Conservation (phyloP, 2,888 invertebrate genomes). For the Meteorus colon region DNA sequence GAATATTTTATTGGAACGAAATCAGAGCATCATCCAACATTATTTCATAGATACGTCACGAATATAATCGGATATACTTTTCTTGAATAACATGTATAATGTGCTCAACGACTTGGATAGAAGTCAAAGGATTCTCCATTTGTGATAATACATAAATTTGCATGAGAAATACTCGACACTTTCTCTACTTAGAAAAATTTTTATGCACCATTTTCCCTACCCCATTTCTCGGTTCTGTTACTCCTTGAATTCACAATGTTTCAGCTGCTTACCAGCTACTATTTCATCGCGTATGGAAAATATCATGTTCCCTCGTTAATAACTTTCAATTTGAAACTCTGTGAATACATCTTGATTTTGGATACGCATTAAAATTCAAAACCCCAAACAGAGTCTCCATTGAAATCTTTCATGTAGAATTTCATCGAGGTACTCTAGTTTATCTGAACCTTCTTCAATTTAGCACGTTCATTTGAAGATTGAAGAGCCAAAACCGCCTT, state of each 20-base stretch:
- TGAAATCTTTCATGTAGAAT: neutral
- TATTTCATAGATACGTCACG: too few relatives aligned
- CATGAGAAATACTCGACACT: neutral
- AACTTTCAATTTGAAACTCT: constrained; percentile 51
- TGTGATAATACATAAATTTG: constrained; percentile 1
- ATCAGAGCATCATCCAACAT: too few relatives aligned
- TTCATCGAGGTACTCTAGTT: neutral
- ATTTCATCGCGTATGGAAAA: neutral
- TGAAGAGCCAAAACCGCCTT: too few relatives aligned
- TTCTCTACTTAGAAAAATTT: neutral
- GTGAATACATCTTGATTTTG: constrained; percentile 43
- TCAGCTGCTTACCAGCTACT: neutral
- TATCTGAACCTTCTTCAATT: too few relatives aligned
- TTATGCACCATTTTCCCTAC: neutral
- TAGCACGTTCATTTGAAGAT: too few relatives aligned
- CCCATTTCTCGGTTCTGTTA: neutral
- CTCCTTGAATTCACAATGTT: neutral
- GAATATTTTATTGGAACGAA: too few relatives aligned
- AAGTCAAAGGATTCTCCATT: neutral
- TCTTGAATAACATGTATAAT: neutral
- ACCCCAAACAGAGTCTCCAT: neutral
- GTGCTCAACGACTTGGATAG: neutral
- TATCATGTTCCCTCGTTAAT: constrained; percentile 52
- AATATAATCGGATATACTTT: too few relatives aligned
- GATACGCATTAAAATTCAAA: neutral